Evolutionary conservation across 2,888 invertebrate genomes (phyloP).

Genomic region (Clostera curtula): DNA sequence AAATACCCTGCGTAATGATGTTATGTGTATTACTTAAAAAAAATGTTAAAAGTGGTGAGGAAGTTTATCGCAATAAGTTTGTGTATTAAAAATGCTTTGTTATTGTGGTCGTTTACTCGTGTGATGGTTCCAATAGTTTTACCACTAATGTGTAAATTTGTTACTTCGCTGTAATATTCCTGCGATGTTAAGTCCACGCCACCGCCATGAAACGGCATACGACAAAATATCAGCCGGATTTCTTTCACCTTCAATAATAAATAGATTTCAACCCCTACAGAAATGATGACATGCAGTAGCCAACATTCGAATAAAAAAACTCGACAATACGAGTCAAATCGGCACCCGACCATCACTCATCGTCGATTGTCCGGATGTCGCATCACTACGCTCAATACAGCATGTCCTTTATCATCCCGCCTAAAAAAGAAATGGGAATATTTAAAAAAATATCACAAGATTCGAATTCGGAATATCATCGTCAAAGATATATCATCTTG

Average conservation of each 20-base stretch:
- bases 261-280: not conserved
- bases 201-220: no score
- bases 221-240: no score
- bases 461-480: constrained; percentile 65
- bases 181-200: constrained; percentile 3
- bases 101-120: constrained; percentile 42
- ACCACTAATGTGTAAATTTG: constrained; percentile 23
- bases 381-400: constrained; percentile 42
- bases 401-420: constrained; percentile 26
- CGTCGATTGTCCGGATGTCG: constrained; percentile 64
- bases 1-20: no score
- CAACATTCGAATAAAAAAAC: constrained; percentile 22
- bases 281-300: constrained; percentile 42
- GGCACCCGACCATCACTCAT: constrained; percentile 52
- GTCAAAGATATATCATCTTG: constrained; percentile 69
- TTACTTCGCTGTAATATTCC: constrained; percentile 19
- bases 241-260: no score
- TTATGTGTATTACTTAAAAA: no score
- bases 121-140: constrained; percentile 33
- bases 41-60: not conserved
- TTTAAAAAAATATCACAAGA: constrained; percentile 48
- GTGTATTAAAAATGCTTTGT: constrained; percentile 19
- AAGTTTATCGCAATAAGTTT: constrained; percentile 12
- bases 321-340: constrained; percentile 36
- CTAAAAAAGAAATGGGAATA: constrained; percentile 34